Evolutionary conservation across 1,140 invertebrate species (phyloP).

Genomic region (Drepana arcuata): DNA sequence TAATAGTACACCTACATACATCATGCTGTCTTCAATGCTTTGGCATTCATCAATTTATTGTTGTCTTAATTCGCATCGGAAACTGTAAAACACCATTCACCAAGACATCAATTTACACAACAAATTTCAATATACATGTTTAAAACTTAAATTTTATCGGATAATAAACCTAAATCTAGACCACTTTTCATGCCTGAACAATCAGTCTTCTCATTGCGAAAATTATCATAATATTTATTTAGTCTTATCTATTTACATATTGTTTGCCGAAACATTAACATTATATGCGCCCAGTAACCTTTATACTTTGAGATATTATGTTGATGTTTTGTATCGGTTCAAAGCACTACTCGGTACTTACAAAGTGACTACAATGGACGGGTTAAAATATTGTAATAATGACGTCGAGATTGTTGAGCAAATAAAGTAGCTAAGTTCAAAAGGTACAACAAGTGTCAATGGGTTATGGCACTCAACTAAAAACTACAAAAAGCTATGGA

Average conservation of each 20-base stretch:
- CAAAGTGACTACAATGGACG: slow-evolving; percentile 40
- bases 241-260: slow-evolving; percentile 32
- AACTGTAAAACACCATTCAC: slow-evolving; percentile 14
- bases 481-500: background rate
- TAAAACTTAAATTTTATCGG: slow-evolving; percentile 51
- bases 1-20: slow-evolving; percentile 13
- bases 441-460: background rate
- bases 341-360: slow-evolving; percentile 16
- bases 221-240: slow-evolving; percentile 45
- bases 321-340: slow-evolving; percentile 8
- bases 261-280: slow-evolving; percentile 19
- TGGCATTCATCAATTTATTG: too few relatives aligned
- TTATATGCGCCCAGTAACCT: slow-evolving; percentile 24
- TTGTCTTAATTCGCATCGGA: slow-evolving; percentile 13
- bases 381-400: slow-evolving; percentile 19
- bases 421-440: background rate
- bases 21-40: slow-evolving; percentile 19
- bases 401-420: too few relatives aligned
- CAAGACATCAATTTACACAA: slow-evolving; percentile 28
- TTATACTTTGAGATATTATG: slow-evolving; percentile 24
- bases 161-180: slow-evolving; percentile 53
- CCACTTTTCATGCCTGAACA: slow-evolving; percentile 56
- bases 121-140: slow-evolving; percentile 39
- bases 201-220: slow-evolving; percentile 70
- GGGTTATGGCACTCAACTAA: slow-evolving; percentile 1